Evolutionary conservation across 2,888 invertebrate genomes (phyloP).

Genomic region (Rhamnusium bicolor): DNA sequence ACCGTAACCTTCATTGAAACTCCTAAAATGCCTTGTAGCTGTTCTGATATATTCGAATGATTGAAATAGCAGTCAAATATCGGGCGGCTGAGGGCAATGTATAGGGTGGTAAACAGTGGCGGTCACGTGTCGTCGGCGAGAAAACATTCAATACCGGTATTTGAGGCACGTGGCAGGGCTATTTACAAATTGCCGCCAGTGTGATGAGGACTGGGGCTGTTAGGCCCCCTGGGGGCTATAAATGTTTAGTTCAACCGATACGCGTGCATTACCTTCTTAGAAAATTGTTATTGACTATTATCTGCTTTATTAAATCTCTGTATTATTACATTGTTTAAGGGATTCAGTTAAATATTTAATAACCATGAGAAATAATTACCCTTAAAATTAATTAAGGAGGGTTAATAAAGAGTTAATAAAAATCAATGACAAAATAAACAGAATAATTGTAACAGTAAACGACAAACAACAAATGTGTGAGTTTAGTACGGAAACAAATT

Average conservation of each 20-base stretch:
- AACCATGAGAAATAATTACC: neutral
- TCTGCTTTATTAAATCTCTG: constrained; percentile 32
- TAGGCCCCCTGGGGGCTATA: constrained; percentile 36
- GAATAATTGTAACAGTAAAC: too few relatives aligned
- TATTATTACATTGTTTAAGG: constrained; percentile 1
- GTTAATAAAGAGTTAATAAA: too few relatives aligned
- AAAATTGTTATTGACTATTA: constrained; percentile 13
- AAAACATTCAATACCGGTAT: constrained; percentile 70
- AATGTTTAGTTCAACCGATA: constrained; percentile 13
- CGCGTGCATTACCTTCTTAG: constrained; percentile 16
- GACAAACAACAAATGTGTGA: too few relatives aligned
- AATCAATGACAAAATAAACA: too few relatives aligned
- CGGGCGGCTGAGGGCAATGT: constrained; percentile 40
- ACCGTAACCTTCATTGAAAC: constrained; percentile 43
- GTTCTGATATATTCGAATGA: constrained; percentile 40
- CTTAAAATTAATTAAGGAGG: too few relatives aligned
- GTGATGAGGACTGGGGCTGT: constrained; percentile 56
- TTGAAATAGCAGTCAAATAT: constrained; percentile 41
- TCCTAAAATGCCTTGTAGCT: constrained; percentile 36
- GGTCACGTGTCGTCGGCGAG: constrained; percentile 69
- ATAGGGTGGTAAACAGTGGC: constrained; percentile 54
- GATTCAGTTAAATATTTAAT: neutral
- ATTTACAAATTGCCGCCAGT: constrained; percentile 71
- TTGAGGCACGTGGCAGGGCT: constrained; percentile 68
- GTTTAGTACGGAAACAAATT: too few relatives aligned